Evolutionary conservation across 1,140 invertebrate genomes (phyloP), one percentile per base, ranked within the genome.

Genomic region (Diorhabda sublineata): DNA sequence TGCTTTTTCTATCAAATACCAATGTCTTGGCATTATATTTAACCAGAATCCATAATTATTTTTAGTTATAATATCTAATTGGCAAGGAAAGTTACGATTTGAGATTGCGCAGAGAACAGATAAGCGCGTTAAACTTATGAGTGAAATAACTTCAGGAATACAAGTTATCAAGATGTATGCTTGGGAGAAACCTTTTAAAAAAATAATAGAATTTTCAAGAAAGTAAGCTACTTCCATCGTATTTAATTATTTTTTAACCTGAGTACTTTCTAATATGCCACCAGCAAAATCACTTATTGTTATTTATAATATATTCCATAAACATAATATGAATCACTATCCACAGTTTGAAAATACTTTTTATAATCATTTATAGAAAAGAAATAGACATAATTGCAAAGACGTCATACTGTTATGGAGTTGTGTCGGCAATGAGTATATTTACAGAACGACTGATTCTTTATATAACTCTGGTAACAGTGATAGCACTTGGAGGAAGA

Each of bases 141-240:
- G 88, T 74, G 92, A 95, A 82, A 87, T 95, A 26, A 88, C 94
- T 3, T 83, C 82, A 64, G 88, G 88, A 41, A 71, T 87, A 0
- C 86, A 92, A 81, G 89, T 95, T 0, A 89, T 90, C 62, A 95
- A 95, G 84, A 93, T 94, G 91, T 92, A 92, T 73, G 87, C 89
- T 2, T 93, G 91, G 91, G 91, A 93, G 74, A 89, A 88, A 72
- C 89, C 90, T 4, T 92, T 93, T 75, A 85, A 87, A 61, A 84
- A 86, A 71, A 76, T 91, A 2, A 88, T 92, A 2, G 82, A 86
- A 57, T 71, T 83, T 43, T 82, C 85, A 5, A 79, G 88, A 79
- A 84, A 80, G 85, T 60, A 60, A 60, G 58, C 11, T 26, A 26
- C 26, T 1, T 26, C 7, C 58, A 60, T 60, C 6, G 2, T 3